phyloP scores from a whole-genome alignment of 2,888 invertebrate genomes.

The Melitaea athalia region DNA sequence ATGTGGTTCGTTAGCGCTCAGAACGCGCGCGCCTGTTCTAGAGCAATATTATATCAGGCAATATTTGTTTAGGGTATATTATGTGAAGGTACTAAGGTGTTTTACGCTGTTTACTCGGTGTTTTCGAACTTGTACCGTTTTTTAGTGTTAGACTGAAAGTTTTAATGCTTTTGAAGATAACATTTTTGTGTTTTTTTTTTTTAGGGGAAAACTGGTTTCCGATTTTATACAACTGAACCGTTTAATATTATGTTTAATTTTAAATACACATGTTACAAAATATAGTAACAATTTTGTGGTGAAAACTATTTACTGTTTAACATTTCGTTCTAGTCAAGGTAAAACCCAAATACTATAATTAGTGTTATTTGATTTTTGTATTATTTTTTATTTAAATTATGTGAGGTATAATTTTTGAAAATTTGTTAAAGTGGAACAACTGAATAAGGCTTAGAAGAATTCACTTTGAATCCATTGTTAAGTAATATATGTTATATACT shows the following conservation, averaged over 20 bases:
- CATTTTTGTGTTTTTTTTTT: neutral
- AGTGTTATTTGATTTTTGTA: too few relatives aligned
- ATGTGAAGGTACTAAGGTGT: slow-evolving; percentile 47
- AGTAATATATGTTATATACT: too few relatives aligned
- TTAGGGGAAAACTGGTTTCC: neutral
- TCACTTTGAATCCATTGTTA: too few relatives aligned
- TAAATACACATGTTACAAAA: neutral
- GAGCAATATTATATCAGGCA: slow-evolving; percentile 60
- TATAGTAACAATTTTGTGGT: neutral
- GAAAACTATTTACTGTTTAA: neutral
- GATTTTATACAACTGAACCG: neutral
- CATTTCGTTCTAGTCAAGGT: neutral
- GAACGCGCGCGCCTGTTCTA: slow-evolving; percentile 41
- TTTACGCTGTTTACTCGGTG: slow-evolving; percentile 47
- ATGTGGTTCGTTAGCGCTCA: slow-evolving; percentile 71
- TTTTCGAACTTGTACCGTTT: slow-evolving; percentile 19
- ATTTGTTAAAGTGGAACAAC: too few relatives aligned
- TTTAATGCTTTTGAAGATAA: neutral
- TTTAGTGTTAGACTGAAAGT: neutral
- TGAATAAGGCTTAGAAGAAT: too few relatives aligned
- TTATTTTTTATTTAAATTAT: too few relatives aligned
- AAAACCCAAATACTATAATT: neutral
- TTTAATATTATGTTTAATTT: neutral
- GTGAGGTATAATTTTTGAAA: too few relatives aligned
- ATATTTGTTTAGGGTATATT: slow-evolving; percentile 41